Percentiles rank a stretch among this genome's conserved stretches.
Evolutionary conservation across 2,113 vertebrate genomes (phyloP).

Genomic region (Machaerirhynchus nigripectus): DNA sequence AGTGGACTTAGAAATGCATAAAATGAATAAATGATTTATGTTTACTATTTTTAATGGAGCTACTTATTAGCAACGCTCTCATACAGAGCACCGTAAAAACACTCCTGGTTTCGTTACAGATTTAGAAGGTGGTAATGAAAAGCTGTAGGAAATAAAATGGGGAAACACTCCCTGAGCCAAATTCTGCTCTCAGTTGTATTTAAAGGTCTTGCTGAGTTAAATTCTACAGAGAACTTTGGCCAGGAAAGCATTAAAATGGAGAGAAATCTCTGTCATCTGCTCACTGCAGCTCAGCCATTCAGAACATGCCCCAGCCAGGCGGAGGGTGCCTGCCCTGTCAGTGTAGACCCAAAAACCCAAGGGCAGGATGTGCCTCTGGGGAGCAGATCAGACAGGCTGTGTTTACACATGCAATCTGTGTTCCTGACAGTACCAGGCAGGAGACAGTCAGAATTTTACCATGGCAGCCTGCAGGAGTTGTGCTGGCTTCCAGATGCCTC

Average conservation of each 20-base stretch:
- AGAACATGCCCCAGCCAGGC: background rate
- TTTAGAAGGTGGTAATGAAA: conserved; percentile 48
- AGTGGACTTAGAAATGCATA: conserved; percentile 55
- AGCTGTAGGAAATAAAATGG: conserved; percentile 8
- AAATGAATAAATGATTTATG: conserved; percentile 61
- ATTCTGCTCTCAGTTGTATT: conserved; percentile 1
- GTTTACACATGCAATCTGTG: accelerated
- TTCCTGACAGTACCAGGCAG: background rate
- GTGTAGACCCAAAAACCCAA: background rate
- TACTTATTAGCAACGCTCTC: conserved; percentile 8
- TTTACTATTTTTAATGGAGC: conserved; percentile 59
- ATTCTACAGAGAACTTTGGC: background rate
- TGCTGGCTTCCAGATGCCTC: background rate
- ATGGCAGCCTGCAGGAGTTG: background rate
- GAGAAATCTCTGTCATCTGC: background rate
- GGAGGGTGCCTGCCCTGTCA: background rate
- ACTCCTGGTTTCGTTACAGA: background rate
- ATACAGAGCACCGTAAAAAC: background rate
- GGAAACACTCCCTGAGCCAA: background rate
- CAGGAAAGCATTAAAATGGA: background rate
- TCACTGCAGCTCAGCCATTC: background rate
- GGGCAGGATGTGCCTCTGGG: background rate
- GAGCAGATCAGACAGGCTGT: background rate
- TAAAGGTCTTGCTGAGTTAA: background rate
- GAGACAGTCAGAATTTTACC: background rate